phyloP scores from a whole-genome alignment of 2,888 invertebrate species.

The Aleiodes testaceus region DNA sequence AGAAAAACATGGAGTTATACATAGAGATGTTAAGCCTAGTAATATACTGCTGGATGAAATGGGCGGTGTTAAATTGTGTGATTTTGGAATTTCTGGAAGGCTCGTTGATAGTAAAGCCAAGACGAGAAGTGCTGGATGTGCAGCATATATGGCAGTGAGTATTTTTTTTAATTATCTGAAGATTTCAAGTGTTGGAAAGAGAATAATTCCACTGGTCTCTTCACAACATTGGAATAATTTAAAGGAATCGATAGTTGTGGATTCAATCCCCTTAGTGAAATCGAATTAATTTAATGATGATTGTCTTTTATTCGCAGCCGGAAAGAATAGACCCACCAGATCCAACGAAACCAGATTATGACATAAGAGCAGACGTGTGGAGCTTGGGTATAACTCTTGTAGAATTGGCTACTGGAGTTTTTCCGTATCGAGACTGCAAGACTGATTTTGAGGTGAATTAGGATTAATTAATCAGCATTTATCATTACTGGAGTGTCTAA shows the following conservation, averaged over 20 bases:
- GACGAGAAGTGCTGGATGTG: slow-evolving; percentile 97
- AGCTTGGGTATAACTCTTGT: slow-evolving; percentile 96
- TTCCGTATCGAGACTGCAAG: slow-evolving; percentile 95
- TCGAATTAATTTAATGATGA: slow-evolving; percentile 6
- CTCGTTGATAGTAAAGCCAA: slow-evolving; percentile 98
- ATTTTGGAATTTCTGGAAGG: slow-evolving; percentile 99
- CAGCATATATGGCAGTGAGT: slow-evolving; percentile 99
- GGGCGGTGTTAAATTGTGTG: slow-evolving; percentile 97
- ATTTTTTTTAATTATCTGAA: neutral
- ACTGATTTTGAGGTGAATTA: slow-evolving; percentile 94
- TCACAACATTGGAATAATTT: neutral
- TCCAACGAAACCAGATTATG: slow-evolving; percentile 95
- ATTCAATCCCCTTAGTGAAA: neutral
- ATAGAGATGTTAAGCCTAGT: slow-evolving; percentile 98
- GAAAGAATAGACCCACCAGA: slow-evolving; percentile 97
- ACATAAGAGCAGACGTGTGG: slow-evolving; percentile 99
- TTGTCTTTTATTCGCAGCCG: slow-evolving; percentile 78
- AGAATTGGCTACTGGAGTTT: slow-evolving; percentile 96
- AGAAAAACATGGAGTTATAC: slow-evolving; percentile 96
- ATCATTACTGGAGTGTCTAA: slow-evolving; percentile 67
- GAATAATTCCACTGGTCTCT: no score
- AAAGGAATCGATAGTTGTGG: neutral
- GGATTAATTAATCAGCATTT: slow-evolving; percentile 73
- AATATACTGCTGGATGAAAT: slow-evolving; percentile 97
- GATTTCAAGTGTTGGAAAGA: neutral